Base-by-base conservation (phyloP, 2,888 invertebrate genomes). In the Euplagia quadripunctaria region DNA sequence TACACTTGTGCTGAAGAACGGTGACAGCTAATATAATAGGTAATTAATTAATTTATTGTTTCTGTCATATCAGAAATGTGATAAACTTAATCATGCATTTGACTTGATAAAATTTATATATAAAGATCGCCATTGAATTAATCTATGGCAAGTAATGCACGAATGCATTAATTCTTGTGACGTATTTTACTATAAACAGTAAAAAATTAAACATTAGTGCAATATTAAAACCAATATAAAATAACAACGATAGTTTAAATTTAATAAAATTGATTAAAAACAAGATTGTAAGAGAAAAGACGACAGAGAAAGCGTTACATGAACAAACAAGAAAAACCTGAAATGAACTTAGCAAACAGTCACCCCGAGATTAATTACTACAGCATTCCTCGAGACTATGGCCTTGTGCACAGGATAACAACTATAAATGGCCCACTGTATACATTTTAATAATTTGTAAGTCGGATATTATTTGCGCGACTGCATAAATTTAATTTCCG, bases 391-490 rank as follows among this genome's bases (percentile, higher is more conserved):
- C 11, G 55, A 67, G 51, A 49, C 42, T 43, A 52, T 31, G 8
- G 14, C 11, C n/a, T 52, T 70, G n/a, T 61, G 12, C 0, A 64
- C 58, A 52, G 61, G 49, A 70, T 68, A 72, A 76, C 69, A 72
- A 74, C 63, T 64, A 69, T 72, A 75, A 78, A 77, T 83, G 81
- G 71, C 76, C 76, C 79, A 78, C 69, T 49, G 14, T 81, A 79
- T 75, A 74, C 68, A 76, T 68, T 55, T 58, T 17, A 64, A 80
- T 76, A 81, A 31, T 73, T 81, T 73, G 71, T 63, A 78, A 80
- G 81, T 67, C 71, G 74, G 69, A 71, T 76, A 81, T 76, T 72
- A 79, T 79, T 79, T 83, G 85, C 79, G 76, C 76, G 74, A 75
- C 73, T 68, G 55, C 7, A 67, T 41, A 68, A 43, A 75, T 81